A percentile compares a stretch with the other conserved stretches of the same genome.
These are phyloP conservation scores for Ephydatia muelleri DNA, from an alignment of 37 sponge, comb jelly and placozoan genomes.

Conservation along the genomic window DNA sequence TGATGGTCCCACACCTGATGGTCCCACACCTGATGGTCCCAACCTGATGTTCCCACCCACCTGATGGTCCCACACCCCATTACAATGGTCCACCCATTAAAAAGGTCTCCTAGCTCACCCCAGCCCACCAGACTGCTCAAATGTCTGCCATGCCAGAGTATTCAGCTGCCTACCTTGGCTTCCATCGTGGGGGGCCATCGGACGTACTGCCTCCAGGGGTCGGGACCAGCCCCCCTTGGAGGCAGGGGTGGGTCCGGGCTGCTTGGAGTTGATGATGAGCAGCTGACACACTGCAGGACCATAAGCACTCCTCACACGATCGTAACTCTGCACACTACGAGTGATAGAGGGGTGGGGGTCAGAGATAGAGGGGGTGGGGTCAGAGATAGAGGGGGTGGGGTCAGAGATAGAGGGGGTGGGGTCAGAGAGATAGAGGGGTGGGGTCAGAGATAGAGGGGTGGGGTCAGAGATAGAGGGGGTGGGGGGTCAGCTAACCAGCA, in stretches of 20 bases:
- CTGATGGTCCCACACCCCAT: too few relatives aligned
- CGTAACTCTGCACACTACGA: constrained; percentile 48
- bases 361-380: not conserved
- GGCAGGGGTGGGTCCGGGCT: too few relatives aligned
- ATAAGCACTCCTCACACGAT: constrained; percentile 30
- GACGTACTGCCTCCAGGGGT: constrained; percentile 47
- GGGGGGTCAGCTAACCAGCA: too few relatives aligned
- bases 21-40: too few relatives aligned
- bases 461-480: not conserved
- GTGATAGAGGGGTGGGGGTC: not conserved
- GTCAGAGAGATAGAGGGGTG: not conserved
- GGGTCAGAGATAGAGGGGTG: not conserved
- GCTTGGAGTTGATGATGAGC: constrained; percentile 65
- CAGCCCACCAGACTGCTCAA: too few relatives aligned
- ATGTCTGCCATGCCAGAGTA: too few relatives aligned
- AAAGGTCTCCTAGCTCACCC: too few relatives aligned
- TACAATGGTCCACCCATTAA: too few relatives aligned
- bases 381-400: too few relatives aligned
- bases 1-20: too few relatives aligned
- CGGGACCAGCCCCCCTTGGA: constrained; percentile 4
- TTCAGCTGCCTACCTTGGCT: too few relatives aligned
- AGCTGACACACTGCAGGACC: constrained; percentile 48
- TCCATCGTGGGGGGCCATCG: not conserved
- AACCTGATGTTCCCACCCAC: too few relatives aligned
- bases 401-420: not conserved